Evolutionary conservation across 2,113 vertebrate species (phyloP), one percentile per base, ranked within the genome.

Genomic region (Cyprinodon variegatus): DNA sequence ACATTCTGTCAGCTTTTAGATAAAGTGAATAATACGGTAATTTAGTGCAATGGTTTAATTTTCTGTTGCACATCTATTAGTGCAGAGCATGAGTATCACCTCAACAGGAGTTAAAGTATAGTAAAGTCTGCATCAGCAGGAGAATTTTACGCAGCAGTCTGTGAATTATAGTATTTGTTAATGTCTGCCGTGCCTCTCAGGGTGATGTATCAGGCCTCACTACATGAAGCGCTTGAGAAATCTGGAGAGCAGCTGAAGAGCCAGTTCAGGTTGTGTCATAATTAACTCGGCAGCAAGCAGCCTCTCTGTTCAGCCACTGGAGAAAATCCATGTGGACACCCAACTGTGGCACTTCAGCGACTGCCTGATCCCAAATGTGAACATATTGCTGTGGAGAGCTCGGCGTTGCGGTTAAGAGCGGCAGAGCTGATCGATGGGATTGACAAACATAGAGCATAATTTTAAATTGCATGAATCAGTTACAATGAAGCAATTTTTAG

Each of bases 301-400:
- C 11, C 60, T 48, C 4, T 15, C 48, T 48, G 48, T 43, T 73
- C 40, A 65, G 20, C 82, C 65, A 4, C 67, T 75, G 65, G 72
- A 86, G 61, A 38, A 80, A 41, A 65, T 85, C 39, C 68, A 89
- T 8, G 66, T 76, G 10, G 85, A 91, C 60, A 72, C 61, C 13
- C 73, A 81, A 48, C 76, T 92, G 59, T 89, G 86, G 88, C 80
- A 83, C 66, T 87, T 86, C 61, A 59, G 63, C 2, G n/a, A 69
- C 17, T 20, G 74, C 3, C 70, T 91, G 48, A 68, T 88, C 4
- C 80, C 69, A 59, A 86, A 79, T n/a, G 75, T 82, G 68, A 78
- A 86, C 68, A 45, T 79, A 41, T 41, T 74, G 48, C 78, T 82
- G 61, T 68, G 43, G 68, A 77, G 39, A 65, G 60, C 12, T 14